These are phyloP conservation scores for Steatornis caripensis DNA, from an alignment of 2,113 vertebrate genomes.

Conservation along the genomic window DNA sequence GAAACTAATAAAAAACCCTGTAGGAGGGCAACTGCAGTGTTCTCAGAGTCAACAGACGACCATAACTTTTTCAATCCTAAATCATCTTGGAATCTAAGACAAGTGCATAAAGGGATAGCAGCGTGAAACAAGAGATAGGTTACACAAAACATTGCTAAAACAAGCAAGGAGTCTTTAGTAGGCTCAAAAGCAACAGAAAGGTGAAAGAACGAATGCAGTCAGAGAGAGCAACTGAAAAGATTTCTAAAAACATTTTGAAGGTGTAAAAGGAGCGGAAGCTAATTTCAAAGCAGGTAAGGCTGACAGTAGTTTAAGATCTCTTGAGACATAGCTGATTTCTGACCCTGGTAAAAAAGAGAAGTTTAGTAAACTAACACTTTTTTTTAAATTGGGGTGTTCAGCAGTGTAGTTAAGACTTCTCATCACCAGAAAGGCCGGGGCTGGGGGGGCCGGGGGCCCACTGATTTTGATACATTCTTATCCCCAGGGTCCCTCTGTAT, in stretches of 20 bases:
- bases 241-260: background rate
- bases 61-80: background rate
- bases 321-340: background rate
- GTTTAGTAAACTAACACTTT: background rate
- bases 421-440: background rate
- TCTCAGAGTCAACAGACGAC: background rate
- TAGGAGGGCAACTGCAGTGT: background rate
- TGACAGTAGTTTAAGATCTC: background rate
- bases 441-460: background rate
- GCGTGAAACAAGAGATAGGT: background rate
- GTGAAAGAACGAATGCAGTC: background rate
- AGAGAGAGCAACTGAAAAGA: background rate
- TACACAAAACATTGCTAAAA: background rate
- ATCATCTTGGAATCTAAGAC: background rate
- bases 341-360: background rate
- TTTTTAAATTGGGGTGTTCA: background rate
- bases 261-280: background rate
- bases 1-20: background rate
- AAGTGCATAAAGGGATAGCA: background rate
- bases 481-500: background rate
- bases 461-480: background rate
- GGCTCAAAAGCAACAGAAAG: background rate
- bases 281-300: background rate
- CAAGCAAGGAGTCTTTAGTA: fast-evolving
- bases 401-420: background rate